Evolutionary conservation across 2,113 vertebrate species (phyloP), one percentile per base, ranked within the genome.

Genomic region (Cyphomyrus plagiostoma): DNA sequence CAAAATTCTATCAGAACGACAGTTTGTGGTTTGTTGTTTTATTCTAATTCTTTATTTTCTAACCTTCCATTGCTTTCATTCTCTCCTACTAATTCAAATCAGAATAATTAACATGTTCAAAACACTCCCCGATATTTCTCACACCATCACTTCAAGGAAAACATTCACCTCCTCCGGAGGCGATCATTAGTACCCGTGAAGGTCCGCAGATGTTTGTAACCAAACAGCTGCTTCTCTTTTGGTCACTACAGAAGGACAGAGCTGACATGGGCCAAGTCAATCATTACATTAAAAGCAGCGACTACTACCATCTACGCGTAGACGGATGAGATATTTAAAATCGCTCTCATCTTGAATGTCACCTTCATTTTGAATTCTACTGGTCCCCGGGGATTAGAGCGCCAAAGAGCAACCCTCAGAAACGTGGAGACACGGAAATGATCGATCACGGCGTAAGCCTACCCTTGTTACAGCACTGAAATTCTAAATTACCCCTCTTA

Each of bases 161-260:
- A 85, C 23, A 46, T 49, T n/a, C 46, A n/a, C 46, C 46, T 48
- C 39, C n/a, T 23, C 23, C 62, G 62, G 26, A 74, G 62, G 58
- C 46, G n/a, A 50, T 77, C 66, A 74, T 45, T 30, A 88, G 30
- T 74, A 85, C 82, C 46, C 15, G 45, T 19, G 42, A 70, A 74
- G n/a, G 62, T 77, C 45, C 66, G 42, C 66, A 74, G 45, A 88
- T 77, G 87, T 70, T 70, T 48, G 39, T 48, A 88, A 70, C 87
- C 21, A 77, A 1, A 30, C 66, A 74, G 35, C 42, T 77, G 53
- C 4, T 66, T 39, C 42, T n/a, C 42, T 39, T 46, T 46, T n/a
- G 82, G 82, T 48, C 39, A 85, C 39, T 26, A 49, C 45, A 7
- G 11, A n/a, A 85, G 45, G 46, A 85, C 39, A 80, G 35, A 15